A percentile compares a stretch with the other conserved stretches of the same genome.
phyloP scores from a whole-genome alignment of 2,888 invertebrate genomes.

The Cephus pulcher region DNA sequence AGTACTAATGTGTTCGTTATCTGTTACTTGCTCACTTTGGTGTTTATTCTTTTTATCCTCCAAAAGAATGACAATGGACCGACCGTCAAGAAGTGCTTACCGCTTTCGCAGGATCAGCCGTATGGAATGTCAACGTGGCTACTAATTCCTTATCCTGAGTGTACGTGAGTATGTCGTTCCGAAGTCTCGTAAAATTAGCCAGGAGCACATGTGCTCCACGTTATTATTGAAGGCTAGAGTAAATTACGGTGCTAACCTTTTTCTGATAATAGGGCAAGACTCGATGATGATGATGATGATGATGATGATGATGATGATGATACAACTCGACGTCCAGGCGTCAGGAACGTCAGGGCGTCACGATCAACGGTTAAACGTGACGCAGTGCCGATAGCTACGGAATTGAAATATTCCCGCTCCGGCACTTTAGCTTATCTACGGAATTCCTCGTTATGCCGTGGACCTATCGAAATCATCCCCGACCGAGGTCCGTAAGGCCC shows the following conservation, averaged over 20 bases:
- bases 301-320: neutral
- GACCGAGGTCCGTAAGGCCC: neutral
- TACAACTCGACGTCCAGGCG: neutral
- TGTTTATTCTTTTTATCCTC: neutral
- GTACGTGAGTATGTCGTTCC: neutral
- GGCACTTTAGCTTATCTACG: constrained; percentile 44
- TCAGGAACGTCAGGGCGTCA: neutral
- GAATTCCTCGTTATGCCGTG: constrained; percentile 38
- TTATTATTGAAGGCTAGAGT: neutral
- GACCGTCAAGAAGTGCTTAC: neutral
- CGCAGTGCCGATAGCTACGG: constrained; percentile 9
- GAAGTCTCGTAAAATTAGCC: neutral
- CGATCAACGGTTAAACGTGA: neutral
- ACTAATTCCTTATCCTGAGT: neutral
- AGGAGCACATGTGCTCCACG: neutral
- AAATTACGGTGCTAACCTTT: neutral
- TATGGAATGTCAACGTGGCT: neutral
- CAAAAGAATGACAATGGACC: neutral
- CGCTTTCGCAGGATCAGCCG: neutral
- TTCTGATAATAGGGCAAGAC: neutral
- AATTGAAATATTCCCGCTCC: constrained; percentile 43
- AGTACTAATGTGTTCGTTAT: constrained; percentile 24
- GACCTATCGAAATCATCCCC: neutral
- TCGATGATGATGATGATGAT: neutral
- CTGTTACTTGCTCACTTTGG: neutral